phyloP scores from a whole-genome alignment of 1,140 invertebrate genomes.

The Drosophila nebulosa region DNA sequence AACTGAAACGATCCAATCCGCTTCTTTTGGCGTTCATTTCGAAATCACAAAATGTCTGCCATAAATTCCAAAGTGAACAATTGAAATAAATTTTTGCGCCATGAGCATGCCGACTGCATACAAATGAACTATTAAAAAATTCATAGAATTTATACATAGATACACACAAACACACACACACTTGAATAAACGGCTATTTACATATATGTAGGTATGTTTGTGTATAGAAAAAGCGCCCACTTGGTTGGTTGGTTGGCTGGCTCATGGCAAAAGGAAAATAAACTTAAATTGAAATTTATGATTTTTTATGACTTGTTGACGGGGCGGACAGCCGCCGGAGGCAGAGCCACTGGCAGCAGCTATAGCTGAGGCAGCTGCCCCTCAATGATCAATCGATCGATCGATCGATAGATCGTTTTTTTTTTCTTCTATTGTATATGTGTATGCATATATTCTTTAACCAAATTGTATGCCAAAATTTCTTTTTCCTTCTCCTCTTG shows the following conservation, averaged over 20 bases:
- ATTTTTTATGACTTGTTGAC: constrained; percentile 79
- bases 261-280: constrained; percentile 65
- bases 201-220: constrained; percentile 7
- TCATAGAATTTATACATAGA: constrained; percentile 74
- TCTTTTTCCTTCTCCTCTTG: not conserved
- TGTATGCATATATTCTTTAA: not conserved
- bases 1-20: not conserved
- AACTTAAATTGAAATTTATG: constrained; percentile 80
- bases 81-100: constrained; percentile 80
- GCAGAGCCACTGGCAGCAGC: not conserved
- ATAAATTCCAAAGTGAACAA: constrained; percentile 79
- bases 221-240: constrained; percentile 54
- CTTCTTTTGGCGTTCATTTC: constrained; percentile 61
- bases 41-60: constrained; percentile 78
- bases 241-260: constrained; percentile 35
- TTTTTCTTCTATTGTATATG: not conserved
- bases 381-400: constrained; percentile 10
- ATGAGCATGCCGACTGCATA: constrained; percentile 75
- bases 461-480: not conserved
- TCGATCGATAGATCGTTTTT: not conserved
- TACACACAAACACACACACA: constrained; percentile 34
- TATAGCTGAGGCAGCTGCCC: too few species aligned
- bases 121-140: constrained; percentile 79
- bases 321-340: constrained; percentile 20
- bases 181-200: not conserved